Conservation (phyloP, 2,888 invertebrate species). For the Pseudanteris insignis region DNA sequence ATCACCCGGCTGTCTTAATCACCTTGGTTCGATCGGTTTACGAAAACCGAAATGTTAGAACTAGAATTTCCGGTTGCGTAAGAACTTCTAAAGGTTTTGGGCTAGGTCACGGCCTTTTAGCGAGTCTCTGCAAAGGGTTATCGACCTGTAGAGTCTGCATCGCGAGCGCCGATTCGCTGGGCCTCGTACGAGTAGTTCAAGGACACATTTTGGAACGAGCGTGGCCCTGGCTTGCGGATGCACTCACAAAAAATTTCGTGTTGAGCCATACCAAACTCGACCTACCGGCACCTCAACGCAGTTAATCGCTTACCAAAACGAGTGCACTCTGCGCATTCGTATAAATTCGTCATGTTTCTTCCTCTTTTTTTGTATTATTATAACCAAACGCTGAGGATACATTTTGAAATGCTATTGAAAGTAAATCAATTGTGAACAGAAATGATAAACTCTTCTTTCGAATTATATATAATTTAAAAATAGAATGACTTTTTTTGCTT, state of each 20-base stretch:
- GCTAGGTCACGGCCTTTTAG: conserved; percentile 51
- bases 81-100: conserved; percentile 49
- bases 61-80: conserved; percentile 49
- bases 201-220: conserved; percentile 27
- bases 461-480: too few species aligned
- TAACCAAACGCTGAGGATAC: too few species aligned
- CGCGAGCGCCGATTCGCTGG: conserved; percentile 7
- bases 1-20: too few species aligned
- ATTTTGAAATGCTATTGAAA: too few species aligned
- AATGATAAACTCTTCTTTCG: too few species aligned
- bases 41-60: conserved; percentile 33
- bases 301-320: too few species aligned
- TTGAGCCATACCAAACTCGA: conserved; percentile 25
- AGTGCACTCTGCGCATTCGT: too few species aligned
- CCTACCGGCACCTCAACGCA: not conserved
- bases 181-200: conserved; percentile 40
- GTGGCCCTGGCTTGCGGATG: conserved; percentile 22
- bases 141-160: conserved; percentile 42
- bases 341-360: too few species aligned
- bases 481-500: too few species aligned
- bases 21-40: too few species aligned
- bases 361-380: too few species aligned
- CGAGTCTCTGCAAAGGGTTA: conserved; percentile 47
- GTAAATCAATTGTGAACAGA: too few species aligned
- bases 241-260: conserved; percentile 34